Conservation (phyloP, 2,888 invertebrate species). For the Lydus trimaculatus region DNA sequence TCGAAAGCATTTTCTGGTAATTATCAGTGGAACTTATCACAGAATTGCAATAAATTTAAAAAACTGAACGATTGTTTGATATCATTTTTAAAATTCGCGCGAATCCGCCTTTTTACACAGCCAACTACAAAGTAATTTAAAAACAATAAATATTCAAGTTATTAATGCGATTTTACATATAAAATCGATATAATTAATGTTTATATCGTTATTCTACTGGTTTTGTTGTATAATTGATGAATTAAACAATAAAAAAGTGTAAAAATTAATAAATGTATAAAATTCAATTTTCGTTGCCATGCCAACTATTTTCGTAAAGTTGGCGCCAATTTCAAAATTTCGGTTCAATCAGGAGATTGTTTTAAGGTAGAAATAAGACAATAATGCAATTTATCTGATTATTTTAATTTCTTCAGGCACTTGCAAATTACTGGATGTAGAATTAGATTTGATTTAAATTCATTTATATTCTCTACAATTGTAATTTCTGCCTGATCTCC, state of each 20-base stretch:
- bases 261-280: too few relatives aligned
- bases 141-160: too few relatives aligned
- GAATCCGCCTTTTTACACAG: too few relatives aligned
- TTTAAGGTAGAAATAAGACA: neutral
- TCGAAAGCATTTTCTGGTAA: too few relatives aligned
- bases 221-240: neutral
- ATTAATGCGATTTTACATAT: neutral
- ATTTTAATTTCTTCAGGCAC: neutral
- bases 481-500: neutral
- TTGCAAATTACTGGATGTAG: conserved; percentile 18
- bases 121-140: neutral
- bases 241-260: neutral
- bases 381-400: neutral
- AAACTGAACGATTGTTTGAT: too few relatives aligned
- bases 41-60: too few relatives aligned
- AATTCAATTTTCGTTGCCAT: too few relatives aligned
- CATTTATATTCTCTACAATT: conserved; percentile 9
- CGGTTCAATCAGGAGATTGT: neutral
- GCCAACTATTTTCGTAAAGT: too few relatives aligned
- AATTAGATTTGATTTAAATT: conserved; percentile 16
- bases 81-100: too few relatives aligned
- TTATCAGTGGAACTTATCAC: too few relatives aligned
- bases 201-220: neutral
- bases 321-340: too few relatives aligned
- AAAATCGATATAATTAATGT: neutral